Conservation (phyloP, 1,140 invertebrate species). For the Cotesia typhae region DNA sequence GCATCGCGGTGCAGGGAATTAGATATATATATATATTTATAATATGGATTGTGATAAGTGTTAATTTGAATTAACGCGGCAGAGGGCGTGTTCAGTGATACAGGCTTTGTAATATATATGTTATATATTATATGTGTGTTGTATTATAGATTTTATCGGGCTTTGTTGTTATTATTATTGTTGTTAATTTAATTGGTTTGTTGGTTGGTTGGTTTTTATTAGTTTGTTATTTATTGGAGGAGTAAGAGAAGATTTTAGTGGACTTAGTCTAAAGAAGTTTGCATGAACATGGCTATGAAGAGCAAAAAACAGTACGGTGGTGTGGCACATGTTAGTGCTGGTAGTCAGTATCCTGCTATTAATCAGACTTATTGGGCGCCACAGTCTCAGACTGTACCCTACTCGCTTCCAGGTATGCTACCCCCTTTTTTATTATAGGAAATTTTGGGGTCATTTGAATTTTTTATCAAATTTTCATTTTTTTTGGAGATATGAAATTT, state of each 20-base stretch:
- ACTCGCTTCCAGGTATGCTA: slow-evolving; percentile 77
- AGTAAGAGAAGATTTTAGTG: not conserved
- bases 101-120: too few relatives aligned
- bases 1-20: not conserved
- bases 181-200: not conserved
- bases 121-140: not conserved
- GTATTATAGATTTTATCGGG: not conserved
- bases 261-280: not conserved
- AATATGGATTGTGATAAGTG: not conserved
- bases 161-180: not conserved
- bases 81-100: too few relatives aligned
- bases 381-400: slow-evolving; percentile 76
- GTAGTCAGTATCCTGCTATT: slow-evolving; percentile 75
- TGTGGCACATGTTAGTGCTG: slow-evolving; percentile 45
- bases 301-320: slow-evolving; percentile 58
- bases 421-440: slow-evolving; percentile 19
- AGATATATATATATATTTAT: not conserved
- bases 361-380: slow-evolving; percentile 82
- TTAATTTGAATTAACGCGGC: not conserved
- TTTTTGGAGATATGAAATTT: too few relatives aligned
- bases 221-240: not conserved
- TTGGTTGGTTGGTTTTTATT: not conserved
- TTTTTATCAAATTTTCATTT: too few relatives aligned
- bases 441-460: too few relatives aligned
- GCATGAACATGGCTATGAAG: slow-evolving; percentile 61